Percentiles rank a stretch among this genome's conserved stretches.
These are phyloP conservation scores for Mystacornis crossleyi DNA, from an alignment of 2,113 vertebrate species.

Conservation along the genomic window DNA sequence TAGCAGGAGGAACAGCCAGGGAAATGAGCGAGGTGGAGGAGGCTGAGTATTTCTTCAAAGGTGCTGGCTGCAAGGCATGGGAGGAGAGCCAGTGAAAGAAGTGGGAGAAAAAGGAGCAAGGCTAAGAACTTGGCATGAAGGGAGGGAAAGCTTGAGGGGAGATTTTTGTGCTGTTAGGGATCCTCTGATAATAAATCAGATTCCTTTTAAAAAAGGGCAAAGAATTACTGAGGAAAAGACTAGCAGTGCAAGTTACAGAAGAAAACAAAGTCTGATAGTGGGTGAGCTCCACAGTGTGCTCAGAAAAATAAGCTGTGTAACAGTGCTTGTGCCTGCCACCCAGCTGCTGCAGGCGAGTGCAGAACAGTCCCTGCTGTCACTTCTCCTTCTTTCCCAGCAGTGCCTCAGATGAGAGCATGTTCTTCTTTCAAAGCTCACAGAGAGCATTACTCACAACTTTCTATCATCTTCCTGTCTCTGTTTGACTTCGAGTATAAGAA, in stretches of 20 bases:
- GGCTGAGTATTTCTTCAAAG: constrained; percentile 26
- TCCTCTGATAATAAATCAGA: constrained; percentile 18
- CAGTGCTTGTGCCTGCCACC: not conserved
- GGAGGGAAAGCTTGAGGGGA: constrained; percentile 17
- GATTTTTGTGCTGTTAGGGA: constrained; percentile 39
- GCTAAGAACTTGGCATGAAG: constrained; percentile 3
- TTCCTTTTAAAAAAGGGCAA: not conserved
- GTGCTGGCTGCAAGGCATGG: constrained; percentile 36
- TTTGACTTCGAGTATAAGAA: not conserved
- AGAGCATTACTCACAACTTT: not conserved
- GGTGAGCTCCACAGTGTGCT: not conserved
- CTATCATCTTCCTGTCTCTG: not conserved
- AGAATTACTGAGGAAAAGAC: not conserved
- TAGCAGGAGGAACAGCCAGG: not conserved
- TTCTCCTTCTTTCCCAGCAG: not conserved
- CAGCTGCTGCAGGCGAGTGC: not conserved
- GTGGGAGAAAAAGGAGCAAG: not conserved
- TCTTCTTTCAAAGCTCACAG: not conserved
- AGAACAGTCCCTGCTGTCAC: not conserved
- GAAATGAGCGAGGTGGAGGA: not conserved
- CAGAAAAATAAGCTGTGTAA: not conserved
- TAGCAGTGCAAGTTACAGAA: not conserved
- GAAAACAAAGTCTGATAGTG: not conserved
- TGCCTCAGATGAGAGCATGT: not conserved
- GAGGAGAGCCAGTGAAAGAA: constrained; percentile 32